Evolutionary conservation across 2,113 vertebrate genomes (phyloP).

Genomic region (Xiphophorus maculatus): DNA sequence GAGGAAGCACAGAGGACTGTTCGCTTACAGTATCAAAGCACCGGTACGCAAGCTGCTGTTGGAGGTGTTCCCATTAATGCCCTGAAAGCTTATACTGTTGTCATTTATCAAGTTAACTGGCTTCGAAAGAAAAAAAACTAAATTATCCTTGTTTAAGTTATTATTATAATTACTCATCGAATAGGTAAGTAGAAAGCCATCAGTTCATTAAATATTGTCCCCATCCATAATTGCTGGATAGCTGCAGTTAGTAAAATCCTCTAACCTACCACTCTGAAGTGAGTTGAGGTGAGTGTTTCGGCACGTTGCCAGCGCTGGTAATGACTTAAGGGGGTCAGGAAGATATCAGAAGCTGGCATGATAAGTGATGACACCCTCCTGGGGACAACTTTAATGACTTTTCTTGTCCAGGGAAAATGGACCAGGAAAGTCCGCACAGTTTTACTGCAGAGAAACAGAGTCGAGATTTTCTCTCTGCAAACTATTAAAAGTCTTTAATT

Average conservation of each 20-base stretch:
- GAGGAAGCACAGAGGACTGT: background rate
- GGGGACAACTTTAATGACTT: constrained; percentile 70
- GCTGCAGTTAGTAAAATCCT: constrained; percentile 48
- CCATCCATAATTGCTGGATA: constrained; percentile 35
- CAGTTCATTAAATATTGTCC: constrained; percentile 50
- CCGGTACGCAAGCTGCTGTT: constrained; percentile 10
- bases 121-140: constrained; percentile 44
- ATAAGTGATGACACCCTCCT: constrained; percentile 69
- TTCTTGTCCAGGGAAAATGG: constrained; percentile 34
- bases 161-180: constrained; percentile 51
- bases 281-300: constrained; percentile 35
- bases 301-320: constrained; percentile 58
- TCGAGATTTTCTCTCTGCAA: constrained; percentile 12
- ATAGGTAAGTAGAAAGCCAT: constrained; percentile 44
- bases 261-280: constrained; percentile 15
- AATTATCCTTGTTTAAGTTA: constrained; percentile 42
- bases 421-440: constrained; percentile 20
- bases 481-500: background rate
- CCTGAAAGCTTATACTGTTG: constrained; percentile 15
- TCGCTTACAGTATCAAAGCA: constrained; percentile 3
- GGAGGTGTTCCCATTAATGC: constrained; percentile 10
- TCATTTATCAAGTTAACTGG: constrained; percentile 30
- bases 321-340: constrained; percentile 72
- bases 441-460: constrained; percentile 53
- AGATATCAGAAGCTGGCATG: constrained; percentile 67